phyloP scores from a whole-genome alignment of 1,140 invertebrate genomes.

The Copidosoma floridanum region DNA sequence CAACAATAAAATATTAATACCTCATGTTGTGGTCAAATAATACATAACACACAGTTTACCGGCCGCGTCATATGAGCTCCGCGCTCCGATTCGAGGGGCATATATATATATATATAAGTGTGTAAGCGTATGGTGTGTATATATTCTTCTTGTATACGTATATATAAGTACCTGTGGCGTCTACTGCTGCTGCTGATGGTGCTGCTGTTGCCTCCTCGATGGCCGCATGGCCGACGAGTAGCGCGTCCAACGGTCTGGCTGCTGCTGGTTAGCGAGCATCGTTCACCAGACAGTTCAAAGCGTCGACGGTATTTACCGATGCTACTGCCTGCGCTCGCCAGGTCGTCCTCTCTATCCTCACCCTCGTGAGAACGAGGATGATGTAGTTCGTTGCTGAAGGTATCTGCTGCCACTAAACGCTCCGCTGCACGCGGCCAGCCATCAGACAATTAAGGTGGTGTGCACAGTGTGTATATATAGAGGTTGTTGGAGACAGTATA shows the following conservation, averaged over 20 bases:
- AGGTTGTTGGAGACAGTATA: too few relatives aligned
- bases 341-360: neutral
- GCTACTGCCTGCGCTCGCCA: neutral
- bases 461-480: too few relatives aligned
- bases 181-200: constrained; percentile 23
- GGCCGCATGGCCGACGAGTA: constrained; percentile 3
- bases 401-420: neutral
- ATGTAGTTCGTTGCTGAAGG: too few relatives aligned
- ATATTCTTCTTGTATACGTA: too few relatives aligned
- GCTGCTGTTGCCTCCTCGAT: constrained; percentile 5
- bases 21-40: too few relatives aligned
- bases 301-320: too few relatives aligned
- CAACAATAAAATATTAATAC: too few relatives aligned
- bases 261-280: neutral
- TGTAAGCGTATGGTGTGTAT: too few relatives aligned
- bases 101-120: neutral
- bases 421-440: neutral
- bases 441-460: too few relatives aligned
- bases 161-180: constrained; percentile 23
- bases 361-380: neutral
- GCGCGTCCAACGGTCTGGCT: constrained; percentile 16
- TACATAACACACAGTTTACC: too few relatives aligned
- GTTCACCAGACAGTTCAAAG: constrained; percentile 17
- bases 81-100: too few relatives aligned
- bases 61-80: too few relatives aligned